Conservation (phyloP, 30 jellyfish, hydroid and myxozoan genomes). For the Cassiopea xamachana region DNA sequence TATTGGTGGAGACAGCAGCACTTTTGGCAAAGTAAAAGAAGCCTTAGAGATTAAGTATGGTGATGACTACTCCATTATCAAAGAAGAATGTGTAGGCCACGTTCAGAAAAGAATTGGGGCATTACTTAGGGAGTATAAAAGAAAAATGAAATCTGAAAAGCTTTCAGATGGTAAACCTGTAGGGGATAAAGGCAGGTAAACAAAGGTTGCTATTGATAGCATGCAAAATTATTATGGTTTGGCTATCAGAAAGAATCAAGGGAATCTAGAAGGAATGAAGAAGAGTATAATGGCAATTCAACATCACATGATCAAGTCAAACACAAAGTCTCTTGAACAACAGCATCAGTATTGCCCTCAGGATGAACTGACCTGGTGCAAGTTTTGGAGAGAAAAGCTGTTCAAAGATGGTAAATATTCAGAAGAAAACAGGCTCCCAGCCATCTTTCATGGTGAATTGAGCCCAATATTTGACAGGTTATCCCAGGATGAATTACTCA, state of each 20-base stretch:
- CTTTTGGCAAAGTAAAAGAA: constrained; percentile 22
- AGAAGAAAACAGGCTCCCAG: constrained; percentile 9
- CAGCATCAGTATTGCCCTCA: constrained; percentile 43
- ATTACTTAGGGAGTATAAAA: constrained; percentile 21
- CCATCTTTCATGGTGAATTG: neutral
- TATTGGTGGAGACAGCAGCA: constrained; percentile 49
- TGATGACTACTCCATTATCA: constrained; percentile 27
- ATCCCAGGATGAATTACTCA: constrained; percentile 12
- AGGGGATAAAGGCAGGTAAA: constrained; percentile 45
- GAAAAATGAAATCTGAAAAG: neutral
- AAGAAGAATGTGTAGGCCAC: constrained; percentile 56
- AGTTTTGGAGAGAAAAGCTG: neutral
- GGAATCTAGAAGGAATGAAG: constrained; percentile 28
- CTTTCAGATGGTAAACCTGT: constrained; percentile 44
- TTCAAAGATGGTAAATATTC: neutral
- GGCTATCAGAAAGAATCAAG: constrained; percentile 42
- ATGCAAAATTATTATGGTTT: constrained; percentile 39
- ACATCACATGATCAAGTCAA: neutral
- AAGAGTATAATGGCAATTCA: constrained; percentile 33
- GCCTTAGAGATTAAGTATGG: constrained; percentile 27
- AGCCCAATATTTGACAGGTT: constrained; percentile 18
- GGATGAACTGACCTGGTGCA: constrained; percentile 29
- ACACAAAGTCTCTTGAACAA: constrained; percentile 15
- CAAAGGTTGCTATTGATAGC: constrained; percentile 24
- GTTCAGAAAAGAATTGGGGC: constrained; percentile 51